Percentiles rank a stretch among this genome's conserved stretches.
Evolutionary conservation across 2,888 invertebrate species (phyloP).

Genomic region (Phorcus lineatus): DNA sequence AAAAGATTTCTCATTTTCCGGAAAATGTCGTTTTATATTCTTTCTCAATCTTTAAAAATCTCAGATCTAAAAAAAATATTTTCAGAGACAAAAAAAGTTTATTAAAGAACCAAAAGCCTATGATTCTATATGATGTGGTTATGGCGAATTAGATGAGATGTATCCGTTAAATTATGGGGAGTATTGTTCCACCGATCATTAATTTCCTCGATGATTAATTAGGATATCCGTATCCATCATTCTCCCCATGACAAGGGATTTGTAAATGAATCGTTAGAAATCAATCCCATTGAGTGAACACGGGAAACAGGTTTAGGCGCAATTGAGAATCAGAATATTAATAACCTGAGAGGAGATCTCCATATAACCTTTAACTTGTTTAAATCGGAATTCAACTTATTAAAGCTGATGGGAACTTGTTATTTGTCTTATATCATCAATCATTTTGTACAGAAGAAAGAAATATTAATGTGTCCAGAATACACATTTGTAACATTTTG

Average conservation of each 20-base stretch:
- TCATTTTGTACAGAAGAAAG: too few relatives aligned
- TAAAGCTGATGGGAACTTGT: too few relatives aligned
- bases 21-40: constrained; percentile 1
- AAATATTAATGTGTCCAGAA: too few relatives aligned
- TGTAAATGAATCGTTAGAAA: constrained; percentile 22
- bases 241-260: not conserved
- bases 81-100: too few relatives aligned
- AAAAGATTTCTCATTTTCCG: constrained; percentile 14
- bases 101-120: too few relatives aligned
- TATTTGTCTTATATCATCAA: too few relatives aligned
- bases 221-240: constrained; percentile 6
- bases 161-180: constrained; percentile 13
- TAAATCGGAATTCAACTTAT: too few relatives aligned
- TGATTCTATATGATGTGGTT: not conserved
- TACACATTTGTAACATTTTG: too few relatives aligned
- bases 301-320: not conserved
- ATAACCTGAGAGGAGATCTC: not conserved
- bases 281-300: not conserved
- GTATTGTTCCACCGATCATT: constrained; percentile 12
- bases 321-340: constrained; percentile 3
- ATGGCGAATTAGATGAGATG: not conserved
- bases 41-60: not conserved
- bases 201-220: constrained; percentile 17
- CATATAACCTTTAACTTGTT: too few relatives aligned
- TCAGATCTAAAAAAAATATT: not conserved